These are phyloP conservation scores for Belgica antarctica DNA, from an alignment of 2,888 invertebrate species.

Conservation along the genomic window DNA sequence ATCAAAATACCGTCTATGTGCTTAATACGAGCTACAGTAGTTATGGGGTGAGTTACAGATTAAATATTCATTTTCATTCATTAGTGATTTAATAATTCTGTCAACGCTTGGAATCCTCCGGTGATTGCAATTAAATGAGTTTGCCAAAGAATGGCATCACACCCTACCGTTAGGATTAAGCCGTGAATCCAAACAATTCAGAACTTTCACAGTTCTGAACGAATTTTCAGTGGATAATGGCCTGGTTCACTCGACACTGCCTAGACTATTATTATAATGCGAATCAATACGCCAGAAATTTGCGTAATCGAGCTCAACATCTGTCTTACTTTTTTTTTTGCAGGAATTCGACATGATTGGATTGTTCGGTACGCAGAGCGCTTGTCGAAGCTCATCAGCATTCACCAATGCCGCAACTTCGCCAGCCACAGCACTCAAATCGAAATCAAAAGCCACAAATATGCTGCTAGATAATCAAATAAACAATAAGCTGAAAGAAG, in stretches of 20 bases:
- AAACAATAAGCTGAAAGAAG: slow-evolving; percentile 39
- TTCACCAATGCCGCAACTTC: slow-evolving; percentile 4
- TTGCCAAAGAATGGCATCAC: background rate
- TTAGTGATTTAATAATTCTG: slow-evolving; percentile 13
- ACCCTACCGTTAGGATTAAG: too few species aligned
- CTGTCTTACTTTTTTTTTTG: slow-evolving; percentile 2
- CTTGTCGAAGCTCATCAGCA: slow-evolving; percentile 8
- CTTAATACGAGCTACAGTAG: slow-evolving; percentile 41
- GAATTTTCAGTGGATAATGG: too few species aligned
- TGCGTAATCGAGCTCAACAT: background rate
- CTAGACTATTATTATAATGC: background rate
- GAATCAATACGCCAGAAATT: background rate
- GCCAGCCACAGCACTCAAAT: slow-evolving; percentile 21
- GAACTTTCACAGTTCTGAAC: too few species aligned
- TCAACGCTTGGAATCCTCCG: too few species aligned
- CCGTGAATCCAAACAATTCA: too few species aligned
- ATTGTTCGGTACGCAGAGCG: slow-evolving; percentile 39
- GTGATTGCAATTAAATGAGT: background rate
- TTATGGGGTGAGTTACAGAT: slow-evolving; percentile 36
- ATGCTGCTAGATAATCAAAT: slow-evolving; percentile 43
- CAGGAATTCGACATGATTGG: slow-evolving; percentile 44
- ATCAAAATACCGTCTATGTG: slow-evolving; percentile 44
- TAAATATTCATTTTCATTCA: slow-evolving; percentile 27
- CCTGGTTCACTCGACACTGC: too few species aligned
- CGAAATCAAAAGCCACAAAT: slow-evolving; percentile 41